Conservation (phyloP, 2,797 vertebrate genomes). For the Taenioides sp. region DNA sequence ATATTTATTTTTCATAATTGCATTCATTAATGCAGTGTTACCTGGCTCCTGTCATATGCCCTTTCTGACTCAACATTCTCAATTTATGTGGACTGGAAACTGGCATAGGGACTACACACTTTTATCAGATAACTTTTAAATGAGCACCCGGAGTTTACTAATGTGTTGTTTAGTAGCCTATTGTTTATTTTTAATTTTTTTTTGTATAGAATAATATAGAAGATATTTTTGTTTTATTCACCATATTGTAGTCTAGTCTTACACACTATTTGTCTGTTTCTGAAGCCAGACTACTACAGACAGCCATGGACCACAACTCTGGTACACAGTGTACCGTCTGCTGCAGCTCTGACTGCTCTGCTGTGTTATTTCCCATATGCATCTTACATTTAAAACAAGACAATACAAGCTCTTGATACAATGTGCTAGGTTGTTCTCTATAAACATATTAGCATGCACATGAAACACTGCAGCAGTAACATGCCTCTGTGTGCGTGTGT, state of each 20-base stretch:
- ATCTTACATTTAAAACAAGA: background rate
- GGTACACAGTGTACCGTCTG: conserved; percentile 17
- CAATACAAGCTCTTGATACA: background rate
- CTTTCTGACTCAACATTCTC: too few relatives aligned
- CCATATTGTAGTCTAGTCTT: background rate
- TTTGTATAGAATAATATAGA: background rate
- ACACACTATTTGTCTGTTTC: conserved; percentile 10
- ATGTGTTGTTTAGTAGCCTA: too few relatives aligned
- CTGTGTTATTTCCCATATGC: background rate
- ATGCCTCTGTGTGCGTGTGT: conserved; percentile 3
- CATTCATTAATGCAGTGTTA: background rate
- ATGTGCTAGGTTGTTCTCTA: background rate
- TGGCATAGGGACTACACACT: background rate
- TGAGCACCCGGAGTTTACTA: too few relatives aligned
- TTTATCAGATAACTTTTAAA: background rate
- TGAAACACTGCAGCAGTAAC: conserved; percentile 18
- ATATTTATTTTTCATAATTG: background rate
- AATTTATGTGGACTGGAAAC: background rate
- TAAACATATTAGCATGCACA: conserved; percentile 2
- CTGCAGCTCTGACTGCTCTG: conserved; percentile 9
- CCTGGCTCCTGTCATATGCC: background rate
- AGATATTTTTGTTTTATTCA: background rate
- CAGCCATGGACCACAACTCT: conserved; percentile 14
- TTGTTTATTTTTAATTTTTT: too few relatives aligned
- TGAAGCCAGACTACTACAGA: conserved; percentile 16